Evolutionary conservation across 2,113 vertebrate genomes (phyloP), one percentile per base, ranked within the genome.

Genomic region (Dromaius novaehollandiae): DNA sequence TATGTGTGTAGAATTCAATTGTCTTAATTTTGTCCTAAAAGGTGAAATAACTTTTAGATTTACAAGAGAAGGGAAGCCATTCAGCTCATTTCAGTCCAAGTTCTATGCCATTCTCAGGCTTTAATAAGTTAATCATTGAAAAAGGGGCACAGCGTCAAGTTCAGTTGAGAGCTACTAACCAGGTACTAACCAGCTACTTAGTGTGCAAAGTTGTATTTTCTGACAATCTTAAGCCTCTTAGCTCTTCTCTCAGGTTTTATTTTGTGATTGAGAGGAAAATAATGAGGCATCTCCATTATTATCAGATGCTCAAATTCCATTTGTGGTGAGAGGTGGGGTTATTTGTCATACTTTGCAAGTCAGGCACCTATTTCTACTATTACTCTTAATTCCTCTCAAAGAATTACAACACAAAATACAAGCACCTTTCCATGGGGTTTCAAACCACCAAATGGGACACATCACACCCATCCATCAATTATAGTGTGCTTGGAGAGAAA

Each of bases 321-420:
- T 1, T 40, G 51, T 84, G 24, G 3, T 2, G 3, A 44, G 22
- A 4, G 9, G 10, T 70, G 10, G 1, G 60, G 55, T 22, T 56
- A 48, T 56, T 38, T 80, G 44, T 63, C 64, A 55, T 7, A 77
- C 15, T 24, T 19, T 36, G 13, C 42, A 82, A 40, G 18, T 4
- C 24, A 9, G 3, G 0, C 12, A 12, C 18, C 14, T 28, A 22
- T 5, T 66, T 75, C 68, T 28, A 20, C 44, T 58, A 60, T 65
- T 40, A 38, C 46, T 32, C 9, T 48, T n/a, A 36, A 36, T 11
- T 38, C 26, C 26, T 53, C 32, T 84, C 28, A 64, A 58, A 55
- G 32, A 73, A 9, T 17, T 1, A 56, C 1, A 76, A 10, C 6
- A 38, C 2, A 3, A 83, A 79, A 50, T 1, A 0, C 11, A 46